These are phyloP conservation scores for Sebastes variabilis DNA, from an alignment of 2,797 vertebrate genomes.

Conservation along the genomic window DNA sequence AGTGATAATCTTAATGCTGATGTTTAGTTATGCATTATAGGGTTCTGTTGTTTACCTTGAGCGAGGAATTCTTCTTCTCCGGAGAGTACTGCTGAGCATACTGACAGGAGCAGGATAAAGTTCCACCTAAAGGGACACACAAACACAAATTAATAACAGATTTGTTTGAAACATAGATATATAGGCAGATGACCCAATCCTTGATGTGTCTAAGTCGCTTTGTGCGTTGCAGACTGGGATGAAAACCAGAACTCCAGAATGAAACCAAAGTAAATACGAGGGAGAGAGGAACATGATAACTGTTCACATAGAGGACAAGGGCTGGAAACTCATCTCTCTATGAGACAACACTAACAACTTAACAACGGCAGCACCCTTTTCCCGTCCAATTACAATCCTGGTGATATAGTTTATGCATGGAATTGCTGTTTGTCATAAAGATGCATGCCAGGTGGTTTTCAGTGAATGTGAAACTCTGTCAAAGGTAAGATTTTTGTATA, in stretches of 20 bases:
- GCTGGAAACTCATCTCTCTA: not conserved
- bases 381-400: not conserved
- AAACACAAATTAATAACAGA: conserved; percentile 27
- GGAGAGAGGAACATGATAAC: not conserved
- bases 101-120: conserved; percentile 89
- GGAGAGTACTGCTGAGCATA: conserved; percentile 88
- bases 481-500: not conserved
- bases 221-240: not conserved
- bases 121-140: conserved; percentile 84
- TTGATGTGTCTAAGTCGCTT: not conserved
- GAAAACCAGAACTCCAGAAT: not conserved
- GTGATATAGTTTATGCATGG: not conserved
- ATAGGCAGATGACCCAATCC: not conserved
- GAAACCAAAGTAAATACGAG: not conserved
- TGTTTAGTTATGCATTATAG: not conserved
- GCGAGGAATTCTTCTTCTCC: conserved; percentile 85
- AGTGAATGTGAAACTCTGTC: not conserved
- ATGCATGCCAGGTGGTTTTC: not conserved
- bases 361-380: not conserved
- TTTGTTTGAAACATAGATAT: not conserved
- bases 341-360: not conserved
- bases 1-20: not conserved
- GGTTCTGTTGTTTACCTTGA: conserved; percentile 76
- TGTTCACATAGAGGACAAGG: not conserved
- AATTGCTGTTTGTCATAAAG: not conserved